Conservation (phyloP, 2,888 invertebrate genomes). For the Cepaea hortensis region DNA sequence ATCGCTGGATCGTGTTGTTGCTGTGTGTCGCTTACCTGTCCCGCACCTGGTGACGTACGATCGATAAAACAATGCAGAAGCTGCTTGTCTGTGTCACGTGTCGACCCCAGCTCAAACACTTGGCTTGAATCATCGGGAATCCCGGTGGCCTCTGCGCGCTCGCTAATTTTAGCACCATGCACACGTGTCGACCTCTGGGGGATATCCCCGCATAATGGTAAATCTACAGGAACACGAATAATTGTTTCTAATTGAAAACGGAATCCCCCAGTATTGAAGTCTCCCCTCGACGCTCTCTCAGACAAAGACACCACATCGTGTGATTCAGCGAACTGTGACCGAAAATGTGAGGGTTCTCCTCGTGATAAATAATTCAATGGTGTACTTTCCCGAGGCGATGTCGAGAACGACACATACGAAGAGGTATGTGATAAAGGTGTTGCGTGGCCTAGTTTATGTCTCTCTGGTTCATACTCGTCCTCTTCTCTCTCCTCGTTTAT, state of each 20-base stretch:
- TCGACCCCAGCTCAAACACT: neutral
- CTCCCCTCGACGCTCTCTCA: neutral
- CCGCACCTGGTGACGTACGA: constrained; percentile 3
- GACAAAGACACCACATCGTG: neutral
- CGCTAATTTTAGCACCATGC: neutral
- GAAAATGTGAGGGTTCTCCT: neutral
- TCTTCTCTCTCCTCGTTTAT: constrained; percentile 55
- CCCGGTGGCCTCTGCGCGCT: neutral
- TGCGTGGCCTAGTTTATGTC: neutral
- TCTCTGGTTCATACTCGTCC: constrained; percentile 15
- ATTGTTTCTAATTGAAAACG: neutral
- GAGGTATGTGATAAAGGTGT: neutral
- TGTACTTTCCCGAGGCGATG: neutral
- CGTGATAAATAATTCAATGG: neutral
- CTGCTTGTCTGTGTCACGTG: neutral
- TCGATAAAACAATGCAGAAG: constrained; percentile 6
- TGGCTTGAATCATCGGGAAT: neutral
- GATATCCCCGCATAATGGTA: constrained; percentile 26
- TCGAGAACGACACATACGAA: neutral
- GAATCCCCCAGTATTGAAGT: neutral
- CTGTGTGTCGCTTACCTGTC: neutral
- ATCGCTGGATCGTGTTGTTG: neutral
- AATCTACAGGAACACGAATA: constrained; percentile 29
- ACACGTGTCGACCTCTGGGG: neutral
- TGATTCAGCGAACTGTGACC: neutral